A percentile compares a stretch with the other conserved stretches of the same genome.
Evolutionary conservation across 35 echinoderm and acorn worm genomes (phyloP).

Genomic region (Strongylocentrotus purpuratus): DNA sequence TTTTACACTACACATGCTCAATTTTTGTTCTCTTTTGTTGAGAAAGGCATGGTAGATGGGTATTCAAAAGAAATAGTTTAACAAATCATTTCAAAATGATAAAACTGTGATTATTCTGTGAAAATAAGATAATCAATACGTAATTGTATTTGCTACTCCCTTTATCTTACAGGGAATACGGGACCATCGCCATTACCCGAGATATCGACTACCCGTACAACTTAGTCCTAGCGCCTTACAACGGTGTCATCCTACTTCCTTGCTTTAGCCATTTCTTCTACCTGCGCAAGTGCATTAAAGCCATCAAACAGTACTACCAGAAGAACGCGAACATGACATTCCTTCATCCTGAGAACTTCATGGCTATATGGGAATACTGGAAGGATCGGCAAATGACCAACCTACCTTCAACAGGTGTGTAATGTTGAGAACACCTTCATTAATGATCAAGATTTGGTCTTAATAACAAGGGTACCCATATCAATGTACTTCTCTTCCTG

Average conservation of each 20-base stretch:
- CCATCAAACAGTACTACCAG: conserved; percentile 35
- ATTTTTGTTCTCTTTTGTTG: no score
- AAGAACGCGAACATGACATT: conserved; percentile 40
- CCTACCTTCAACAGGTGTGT: conserved; percentile 24
- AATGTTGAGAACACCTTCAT: not conserved
- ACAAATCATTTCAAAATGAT: not conserved
- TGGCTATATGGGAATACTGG: not conserved
- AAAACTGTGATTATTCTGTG: not conserved
- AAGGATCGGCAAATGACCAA: conserved; percentile 7
- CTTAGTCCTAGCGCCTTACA: conserved; percentile 29
- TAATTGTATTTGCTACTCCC: not conserved
- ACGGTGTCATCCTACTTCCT: not conserved
- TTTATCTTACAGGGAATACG: not conserved
- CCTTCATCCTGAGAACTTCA: conserved; percentile 20
- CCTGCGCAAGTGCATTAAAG: conserved; percentile 18
- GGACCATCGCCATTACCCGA: not conserved
- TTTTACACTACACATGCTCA: no score
- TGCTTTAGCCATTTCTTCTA: conserved; percentile 43
- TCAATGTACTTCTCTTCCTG: no score
- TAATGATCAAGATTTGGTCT: no score
- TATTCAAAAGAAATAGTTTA: no score
- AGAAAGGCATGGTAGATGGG: not conserved
- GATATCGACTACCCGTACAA: conserved; percentile 24
- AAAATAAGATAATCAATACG: not conserved
- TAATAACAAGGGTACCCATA: no score